Percentiles rank a stretch among this genome's conserved stretches.
phyloP scores from a whole-genome alignment of 2,797 vertebrate genomes.

The Darevskia mixta region DNA sequence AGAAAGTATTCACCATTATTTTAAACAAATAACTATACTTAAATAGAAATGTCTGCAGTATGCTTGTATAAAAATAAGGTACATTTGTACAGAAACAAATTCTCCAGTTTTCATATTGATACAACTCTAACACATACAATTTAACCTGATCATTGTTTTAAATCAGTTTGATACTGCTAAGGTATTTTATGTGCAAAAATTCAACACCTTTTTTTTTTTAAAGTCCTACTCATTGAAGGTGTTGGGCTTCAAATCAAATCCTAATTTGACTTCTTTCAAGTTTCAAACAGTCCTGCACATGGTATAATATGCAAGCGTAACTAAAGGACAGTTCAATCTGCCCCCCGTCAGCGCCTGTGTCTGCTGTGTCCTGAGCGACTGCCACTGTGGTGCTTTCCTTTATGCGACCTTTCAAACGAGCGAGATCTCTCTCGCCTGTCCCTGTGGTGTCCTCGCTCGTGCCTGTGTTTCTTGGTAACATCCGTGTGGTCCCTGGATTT shows the following conservation, averaged over 20 bases:
- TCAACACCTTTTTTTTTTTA: conserved; percentile 78
- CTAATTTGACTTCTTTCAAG: conserved; percentile 58
- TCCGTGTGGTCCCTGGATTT: conserved; percentile 88
- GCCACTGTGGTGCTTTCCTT: conserved; percentile 92
- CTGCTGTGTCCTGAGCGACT: conserved; percentile 92
- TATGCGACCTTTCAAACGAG: conserved; percentile 94
- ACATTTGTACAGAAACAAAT: conserved; percentile 82
- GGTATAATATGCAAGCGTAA: conserved; percentile 74
- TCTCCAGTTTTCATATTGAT: conserved; percentile 83
- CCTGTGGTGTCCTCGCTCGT: conserved; percentile 91
- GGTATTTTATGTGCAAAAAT: conserved; percentile 90
- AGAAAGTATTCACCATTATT: conserved; percentile 91
- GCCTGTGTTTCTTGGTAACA: conserved; percentile 94
- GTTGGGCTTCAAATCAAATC: conserved; percentile 63
- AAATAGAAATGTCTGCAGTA: conserved; percentile 91
- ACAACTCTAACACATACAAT: conserved; percentile 82
- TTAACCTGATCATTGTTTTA: conserved; percentile 76
- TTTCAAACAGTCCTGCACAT: conserved; percentile 79
- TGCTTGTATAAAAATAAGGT: conserved; percentile 89
- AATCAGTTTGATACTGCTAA: conserved; percentile 79
- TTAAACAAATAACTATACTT: conserved; percentile 88
- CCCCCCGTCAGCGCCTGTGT: conserved; percentile 87
- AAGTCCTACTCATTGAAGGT: conserved; percentile 68
- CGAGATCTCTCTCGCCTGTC: conserved; percentile 92
- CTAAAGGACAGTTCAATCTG: not conserved